Evolutionary conservation across 2,888 invertebrate genomes (phyloP), one percentile per base, ranked within the genome.

Genomic region (Heliconius ethilla): DNA sequence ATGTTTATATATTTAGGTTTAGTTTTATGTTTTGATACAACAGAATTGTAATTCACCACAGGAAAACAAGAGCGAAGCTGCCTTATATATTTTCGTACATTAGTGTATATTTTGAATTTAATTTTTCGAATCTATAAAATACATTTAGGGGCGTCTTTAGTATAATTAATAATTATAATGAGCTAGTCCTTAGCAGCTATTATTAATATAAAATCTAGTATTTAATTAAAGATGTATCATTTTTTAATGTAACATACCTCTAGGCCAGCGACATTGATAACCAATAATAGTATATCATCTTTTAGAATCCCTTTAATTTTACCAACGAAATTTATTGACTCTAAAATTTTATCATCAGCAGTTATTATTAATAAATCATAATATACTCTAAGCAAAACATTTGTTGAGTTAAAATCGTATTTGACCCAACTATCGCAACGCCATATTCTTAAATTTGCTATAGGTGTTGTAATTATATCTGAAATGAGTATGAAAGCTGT

Each of bases 301-400:
- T 91, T 94, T 79, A 86, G 89, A 82, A 92, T 85, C 5, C 92
- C 92, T 86, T 91, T 93, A 2, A 92, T 84, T 87, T 90, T 92
- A 33, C 83, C 81, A 76, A 85, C 87, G 81, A 91, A 84, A 79
- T 89, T 92, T 15, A 92, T 80, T 2, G 91, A 84, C 84, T 94
- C 94, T 27, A 93, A 79, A 65, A 93, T 82, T 84, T 89, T 91
- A 66, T 83, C 80, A 2, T 87, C 86, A 0, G 85, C 81, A n/a
- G 83, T 84, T 79, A 94, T 86, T 29, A 93, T 37, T 29, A 94
- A 80, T 83, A 92, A 90, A 78, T 93, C 92, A 76, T 86, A 89
- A 77, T 87, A 81, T 25, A 92, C 70, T 76, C 86, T 86, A 77
- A 94, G 81, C 67, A 82, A 75, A 5, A 86, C 69, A 51, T 86